Conservation (phyloP, 2,888 invertebrate genomes). For the Lypha dubia region DNA sequence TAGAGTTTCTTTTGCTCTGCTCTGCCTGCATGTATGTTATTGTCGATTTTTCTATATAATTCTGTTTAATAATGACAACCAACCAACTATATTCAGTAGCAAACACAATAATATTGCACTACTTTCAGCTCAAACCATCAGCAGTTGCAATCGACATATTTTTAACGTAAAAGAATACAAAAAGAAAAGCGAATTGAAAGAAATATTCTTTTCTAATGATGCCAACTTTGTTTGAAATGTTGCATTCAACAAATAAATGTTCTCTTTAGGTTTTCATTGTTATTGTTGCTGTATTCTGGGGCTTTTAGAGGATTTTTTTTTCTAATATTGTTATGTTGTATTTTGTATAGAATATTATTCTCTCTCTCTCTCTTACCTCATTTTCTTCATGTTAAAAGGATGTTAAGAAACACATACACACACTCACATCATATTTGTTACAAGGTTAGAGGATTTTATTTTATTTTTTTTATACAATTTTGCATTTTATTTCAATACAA, state of each 20-base stretch:
- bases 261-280: conserved; percentile 29
- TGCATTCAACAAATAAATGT: conserved; percentile 48
- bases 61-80: conserved; percentile 41
- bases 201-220: conserved; percentile 55
- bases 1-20: conserved; percentile 2
- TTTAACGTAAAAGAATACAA: background rate
- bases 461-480: background rate
- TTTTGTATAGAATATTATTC: background rate
- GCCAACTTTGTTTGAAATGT: conserved; percentile 56
- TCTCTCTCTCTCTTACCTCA: background rate
- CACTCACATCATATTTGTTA: conserved; percentile 51
- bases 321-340: conserved; percentile 2
- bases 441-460: conserved; percentile 55
- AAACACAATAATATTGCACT: conserved; percentile 44
- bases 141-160: conserved; percentile 12
- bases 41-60: conserved; percentile 30
- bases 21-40: no score
- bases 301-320: background rate
- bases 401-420: conserved; percentile 1
- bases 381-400: conserved; percentile 43
- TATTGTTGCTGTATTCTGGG: conserved; percentile 25
- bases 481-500: background rate
- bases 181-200: conserved; percentile 1
- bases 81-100: conserved; percentile 5
- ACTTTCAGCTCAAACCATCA: conserved; percentile 6